These are phyloP conservation scores for Pissodes strobi DNA, from an alignment of 1,140 invertebrate species.

Conservation along the genomic window DNA sequence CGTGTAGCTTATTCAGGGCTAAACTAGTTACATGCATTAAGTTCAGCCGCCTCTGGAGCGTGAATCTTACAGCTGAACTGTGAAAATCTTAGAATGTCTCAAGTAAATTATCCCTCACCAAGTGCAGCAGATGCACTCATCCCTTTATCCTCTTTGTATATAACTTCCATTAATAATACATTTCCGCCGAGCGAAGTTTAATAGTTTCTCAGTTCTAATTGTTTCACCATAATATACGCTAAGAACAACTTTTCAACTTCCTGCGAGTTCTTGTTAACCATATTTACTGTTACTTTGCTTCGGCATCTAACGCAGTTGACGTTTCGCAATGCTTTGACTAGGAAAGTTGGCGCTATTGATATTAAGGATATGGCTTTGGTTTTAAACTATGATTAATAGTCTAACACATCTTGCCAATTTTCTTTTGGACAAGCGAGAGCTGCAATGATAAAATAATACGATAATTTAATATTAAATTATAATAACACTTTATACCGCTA, in stretches of 20 bases:
- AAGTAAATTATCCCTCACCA: constrained; percentile 25
- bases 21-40: too few relatives aligned
- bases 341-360: not conserved
- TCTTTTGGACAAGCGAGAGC: too few relatives aligned
- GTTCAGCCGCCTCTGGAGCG: too few relatives aligned
- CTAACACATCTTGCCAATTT: too few relatives aligned
- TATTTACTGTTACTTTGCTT: constrained; percentile 20
- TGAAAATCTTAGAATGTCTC: constrained; percentile 28
- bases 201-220: constrained; percentile 32
- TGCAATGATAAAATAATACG: too few relatives aligned
- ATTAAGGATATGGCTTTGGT: too few relatives aligned
- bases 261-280: constrained; percentile 30
- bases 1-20: too few relatives aligned
- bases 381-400: too few relatives aligned
- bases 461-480: too few relatives aligned
- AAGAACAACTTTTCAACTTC: constrained; percentile 26
- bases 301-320: constrained; percentile 8
- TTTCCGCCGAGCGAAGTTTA: constrained; percentile 29
- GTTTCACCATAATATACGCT: constrained; percentile 28
- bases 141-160: constrained; percentile 22
- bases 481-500: too few relatives aligned
- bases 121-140: constrained; percentile 27
- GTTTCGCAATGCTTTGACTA: not conserved
- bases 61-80: not conserved
- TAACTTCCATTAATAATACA: constrained; percentile 32